Evolutionary conservation across 2,797 vertebrate species (phyloP).

Genomic region (Podargus strigoides): DNA sequence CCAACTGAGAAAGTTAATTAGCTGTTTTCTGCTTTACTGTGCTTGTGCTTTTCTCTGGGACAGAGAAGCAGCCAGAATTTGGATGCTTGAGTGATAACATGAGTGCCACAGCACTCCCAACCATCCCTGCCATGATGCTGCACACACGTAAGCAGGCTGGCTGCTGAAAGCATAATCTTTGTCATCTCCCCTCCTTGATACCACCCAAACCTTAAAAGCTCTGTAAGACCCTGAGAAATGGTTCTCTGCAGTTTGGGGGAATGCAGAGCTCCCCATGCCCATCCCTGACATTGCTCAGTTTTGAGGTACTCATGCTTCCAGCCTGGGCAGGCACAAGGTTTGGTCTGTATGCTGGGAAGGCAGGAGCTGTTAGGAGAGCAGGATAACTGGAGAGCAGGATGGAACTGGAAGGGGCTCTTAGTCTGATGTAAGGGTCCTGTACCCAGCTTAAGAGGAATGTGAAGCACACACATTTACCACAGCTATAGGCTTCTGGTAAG

Average conservation of each 20-base stretch:
- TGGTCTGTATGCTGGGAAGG: background rate
- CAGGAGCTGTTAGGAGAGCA: background rate
- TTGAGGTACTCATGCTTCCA: rapidly evolving
- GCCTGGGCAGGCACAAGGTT: rapidly evolving
- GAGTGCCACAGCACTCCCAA: background rate
- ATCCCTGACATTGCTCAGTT: rapidly evolving
- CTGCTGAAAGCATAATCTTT: background rate
- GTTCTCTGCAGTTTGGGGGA: rapidly evolving
- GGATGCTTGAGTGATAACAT: background rate
- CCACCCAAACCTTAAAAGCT: background rate
- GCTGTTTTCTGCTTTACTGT: background rate
- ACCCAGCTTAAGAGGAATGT: background rate
- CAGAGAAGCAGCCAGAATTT: background rate
- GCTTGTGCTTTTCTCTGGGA: background rate
- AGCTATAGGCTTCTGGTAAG: background rate
- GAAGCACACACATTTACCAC: rapidly evolving
- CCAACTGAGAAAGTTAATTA: slow-evolving; percentile 22
- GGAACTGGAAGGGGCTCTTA: background rate
- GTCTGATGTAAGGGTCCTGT: background rate
- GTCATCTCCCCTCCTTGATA: background rate
- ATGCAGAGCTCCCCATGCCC: background rate
- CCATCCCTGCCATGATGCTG: rapidly evolving
- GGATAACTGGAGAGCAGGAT: background rate
- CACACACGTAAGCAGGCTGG: rapidly evolving
- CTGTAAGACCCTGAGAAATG: background rate